Base-by-base conservation (phyloP, 2,797 vertebrate genomes). In the Mus caroli region DNA sequence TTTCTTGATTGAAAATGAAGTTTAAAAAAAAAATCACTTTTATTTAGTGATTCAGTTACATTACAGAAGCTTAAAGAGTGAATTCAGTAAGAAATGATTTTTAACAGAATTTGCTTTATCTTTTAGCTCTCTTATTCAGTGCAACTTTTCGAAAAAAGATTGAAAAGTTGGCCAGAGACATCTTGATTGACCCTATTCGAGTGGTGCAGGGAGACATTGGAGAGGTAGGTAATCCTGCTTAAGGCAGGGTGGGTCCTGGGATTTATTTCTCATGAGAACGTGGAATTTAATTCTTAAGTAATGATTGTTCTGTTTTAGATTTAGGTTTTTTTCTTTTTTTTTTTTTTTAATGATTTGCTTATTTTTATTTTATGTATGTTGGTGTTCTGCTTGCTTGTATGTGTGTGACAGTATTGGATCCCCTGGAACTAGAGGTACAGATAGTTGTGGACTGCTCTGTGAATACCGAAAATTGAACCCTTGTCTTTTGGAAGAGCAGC, bases 111-210 rank as follows among this genome's bases (percentile, higher is more conserved):
- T 92, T 78, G 78, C 26, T 92, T 98, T 98, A 56, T 60, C 90
- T 98, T 97, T 14, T 98, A 99, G 99, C 99, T 82, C 99, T 99
- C 91, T 98, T 99, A 94, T 99, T 99, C 98, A 99, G 99, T 91
- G 99, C 99, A 94, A 99, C 99, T 1, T 99, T 99, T 98, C 99
- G 99, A 71, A 99, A 99, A 98, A 99, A 99, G 98, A 99, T 99
- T 1, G 99, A 99, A 98, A 99, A 99, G 69, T 96, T 99, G 97
- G 99, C 99, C 50, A 99, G 99, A 97, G 99, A 99, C 97, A 99
- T 99, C 97, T 98, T 99, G 96, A 98, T 99, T 0, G 99, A 99
- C 97, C 99, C 99, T 0, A 99, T 99, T 92, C 99, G 99, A 67
- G 99, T 99, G 71, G 99, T 99, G 92, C 99, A 99, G 95, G 99